Base-by-base conservation (phyloP, 2,113 vertebrate genomes). In the Hippopotamus amphibius region DNA sequence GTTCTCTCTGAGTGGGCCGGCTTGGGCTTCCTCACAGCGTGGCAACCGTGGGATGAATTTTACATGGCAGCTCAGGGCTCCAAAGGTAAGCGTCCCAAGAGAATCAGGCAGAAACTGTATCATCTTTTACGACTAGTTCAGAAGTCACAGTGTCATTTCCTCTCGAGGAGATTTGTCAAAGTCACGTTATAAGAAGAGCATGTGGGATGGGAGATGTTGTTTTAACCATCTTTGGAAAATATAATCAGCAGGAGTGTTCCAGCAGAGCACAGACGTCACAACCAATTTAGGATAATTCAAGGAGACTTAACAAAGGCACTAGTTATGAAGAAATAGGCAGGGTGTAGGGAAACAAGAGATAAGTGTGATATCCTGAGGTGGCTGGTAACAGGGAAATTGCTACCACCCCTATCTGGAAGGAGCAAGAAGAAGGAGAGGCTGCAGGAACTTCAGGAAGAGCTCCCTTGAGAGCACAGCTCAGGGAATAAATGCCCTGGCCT, bases 11-110 rank as follows among this genome's bases (percentile, higher is more conserved):
- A 11, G 0, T 17, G 43, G 17, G 33, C 57, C 85, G 55, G 13
- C 72, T 72, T 84, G 69, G 53, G 16, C 69, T 94, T 96, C 66
- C 93, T 95, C 48, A 15, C 2, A 80, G n/a, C 37, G 33, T 71
- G 81, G 65, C 4, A 7, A 15, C 30, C 30, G 82, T 69, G 24
- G 69, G 46, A 66, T 19, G 28, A 22, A 55, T 43, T 37, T 63
- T 61, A 22, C 61, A 10, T 5, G 9, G 77, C 13, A 48, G 61
- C 33, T 81, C 74, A 37, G 28, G 43, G 28, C 12, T 66, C 69
- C 15, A 59, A 46, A 95, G 63, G 22, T 12, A 53, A 69, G 41
- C 12, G 30, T 88, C 43, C 50, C 82, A 76, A 9, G 66, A 72
- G 79, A 66, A 77, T 65, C 16, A 17, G 24, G 55, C 15, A 71